A percentile compares a stretch with the other conserved stretches of the same genome.
These are phyloP conservation scores for Sebastes oblongus DNA, from an alignment of 2,797 vertebrate genomes.

Conservation along the genomic window DNA sequence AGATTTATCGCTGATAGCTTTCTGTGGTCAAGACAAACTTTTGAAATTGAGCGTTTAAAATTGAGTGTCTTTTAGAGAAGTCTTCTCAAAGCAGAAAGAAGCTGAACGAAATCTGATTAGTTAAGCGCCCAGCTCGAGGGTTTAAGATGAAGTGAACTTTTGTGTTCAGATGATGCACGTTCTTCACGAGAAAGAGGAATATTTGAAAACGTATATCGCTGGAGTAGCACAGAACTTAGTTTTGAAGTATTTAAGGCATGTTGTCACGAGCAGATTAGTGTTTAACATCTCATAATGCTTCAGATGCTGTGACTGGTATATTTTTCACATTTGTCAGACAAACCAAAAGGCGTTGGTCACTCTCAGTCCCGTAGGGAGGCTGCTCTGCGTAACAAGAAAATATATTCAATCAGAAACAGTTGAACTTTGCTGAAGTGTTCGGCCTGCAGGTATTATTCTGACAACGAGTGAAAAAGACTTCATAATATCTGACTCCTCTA, in stretches of 20 bases:
- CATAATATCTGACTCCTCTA: slow-evolving; percentile 33
- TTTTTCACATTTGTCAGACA: not conserved
- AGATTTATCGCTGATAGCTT: slow-evolving; percentile 12
- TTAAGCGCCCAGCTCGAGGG: not conserved
- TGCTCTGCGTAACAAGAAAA: not conserved
- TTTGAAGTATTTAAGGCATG: not conserved
- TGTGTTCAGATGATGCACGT: slow-evolving; percentile 7
- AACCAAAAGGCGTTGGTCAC: not conserved
- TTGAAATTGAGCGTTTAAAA: slow-evolving; percentile 10
- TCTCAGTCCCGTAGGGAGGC: not conserved
- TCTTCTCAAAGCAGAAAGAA: slow-evolving; percentile 17
- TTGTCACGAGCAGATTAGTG: slow-evolving; percentile 1
- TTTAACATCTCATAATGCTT: not conserved
- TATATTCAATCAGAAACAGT: not conserved
- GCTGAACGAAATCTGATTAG: slow-evolving; percentile 18
- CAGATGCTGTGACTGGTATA: not conserved
- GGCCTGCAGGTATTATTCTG: slow-evolving; percentile 27
- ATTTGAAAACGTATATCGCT: not conserved
- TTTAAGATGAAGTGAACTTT: slow-evolving; percentile 22
- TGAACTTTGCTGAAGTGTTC: not conserved
- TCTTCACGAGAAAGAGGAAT: slow-evolving; percentile 4
- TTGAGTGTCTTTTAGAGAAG: not conserved
- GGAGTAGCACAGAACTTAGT: not conserved
- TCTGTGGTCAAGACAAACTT: slow-evolving; percentile 9
- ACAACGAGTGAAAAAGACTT: slow-evolving; percentile 33